These are phyloP conservation scores for Mythimna impura DNA, from an alignment of 2,888 invertebrate genomes.

Conservation along the genomic window DNA sequence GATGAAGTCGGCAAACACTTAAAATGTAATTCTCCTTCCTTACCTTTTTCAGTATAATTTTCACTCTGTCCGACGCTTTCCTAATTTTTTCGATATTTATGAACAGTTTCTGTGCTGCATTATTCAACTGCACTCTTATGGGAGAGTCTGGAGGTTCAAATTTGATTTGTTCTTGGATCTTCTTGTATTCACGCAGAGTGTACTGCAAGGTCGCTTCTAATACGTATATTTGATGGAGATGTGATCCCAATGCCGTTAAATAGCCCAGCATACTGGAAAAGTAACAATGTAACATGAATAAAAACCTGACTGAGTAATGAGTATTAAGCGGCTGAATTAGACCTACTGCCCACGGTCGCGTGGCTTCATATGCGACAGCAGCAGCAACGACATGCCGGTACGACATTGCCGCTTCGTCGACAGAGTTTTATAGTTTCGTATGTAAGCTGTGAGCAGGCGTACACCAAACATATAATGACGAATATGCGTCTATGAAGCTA, in stretches of 20 bases:
- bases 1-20: background rate
- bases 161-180: constrained; percentile 77
- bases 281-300: background rate
- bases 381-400: too few species aligned
- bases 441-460: too few species aligned
- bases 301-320: background rate
- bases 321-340: background rate
- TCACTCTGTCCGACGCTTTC: constrained; percentile 77
- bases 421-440: too few species aligned
- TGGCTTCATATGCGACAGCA: too few species aligned
- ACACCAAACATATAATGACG: too few species aligned
- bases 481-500: too few species aligned
- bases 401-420: too few species aligned
- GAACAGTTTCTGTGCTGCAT: constrained; percentile 73
- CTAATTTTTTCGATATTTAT: constrained; percentile 76
- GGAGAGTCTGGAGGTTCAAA: constrained; percentile 82
- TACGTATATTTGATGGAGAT: constrained; percentile 90
- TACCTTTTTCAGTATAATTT: constrained; percentile 77
- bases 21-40: constrained; percentile 9
- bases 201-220: constrained; percentile 90
- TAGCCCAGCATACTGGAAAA: constrained; percentile 89
- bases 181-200: constrained; percentile 83
- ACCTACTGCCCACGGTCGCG: too few species aligned
- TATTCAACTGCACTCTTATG: constrained; percentile 68
- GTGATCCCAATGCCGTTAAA: constrained; percentile 87